A percentile compares a stretch with the other conserved stretches of the same genome.
Conservation (phyloP, 2,113 vertebrate species). For the Gambusia affinis region DNA sequence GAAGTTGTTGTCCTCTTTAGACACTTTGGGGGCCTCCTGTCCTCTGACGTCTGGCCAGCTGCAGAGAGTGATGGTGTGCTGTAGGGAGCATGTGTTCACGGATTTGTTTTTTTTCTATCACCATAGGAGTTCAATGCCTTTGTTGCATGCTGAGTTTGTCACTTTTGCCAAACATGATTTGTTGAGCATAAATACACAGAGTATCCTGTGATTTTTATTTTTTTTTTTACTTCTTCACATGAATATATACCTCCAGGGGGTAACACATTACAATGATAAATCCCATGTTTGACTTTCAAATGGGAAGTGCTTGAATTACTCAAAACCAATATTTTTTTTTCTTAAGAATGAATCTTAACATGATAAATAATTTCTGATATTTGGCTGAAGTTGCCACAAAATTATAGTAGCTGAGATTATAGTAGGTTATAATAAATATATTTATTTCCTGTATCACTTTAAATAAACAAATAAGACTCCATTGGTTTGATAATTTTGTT, state of each 20-base stretch:
- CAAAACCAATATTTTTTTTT: slow-evolving; percentile 68
- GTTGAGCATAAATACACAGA: slow-evolving; percentile 68
- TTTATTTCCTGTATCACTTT: background rate
- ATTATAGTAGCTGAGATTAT: background rate
- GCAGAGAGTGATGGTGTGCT: slow-evolving; percentile 53
- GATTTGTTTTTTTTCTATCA: slow-evolving; percentile 42
- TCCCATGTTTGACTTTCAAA: slow-evolving; percentile 79
- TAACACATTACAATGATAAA: slow-evolving; percentile 76
- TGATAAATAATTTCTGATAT: slow-evolving; percentile 20
- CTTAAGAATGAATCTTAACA: slow-evolving; percentile 41
- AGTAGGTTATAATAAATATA: background rate
- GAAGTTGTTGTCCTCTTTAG: slow-evolving; percentile 70
- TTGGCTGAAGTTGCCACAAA: background rate
- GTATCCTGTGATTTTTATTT: slow-evolving; percentile 39
- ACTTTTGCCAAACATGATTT: slow-evolving; percentile 78
- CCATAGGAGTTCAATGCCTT: slow-evolving; percentile 43
- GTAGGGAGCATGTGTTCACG: slow-evolving; percentile 56
- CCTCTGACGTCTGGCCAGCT: slow-evolving; percentile 53
- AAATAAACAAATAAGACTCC: background rate
- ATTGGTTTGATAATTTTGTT: background rate
- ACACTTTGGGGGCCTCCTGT: slow-evolving; percentile 44
- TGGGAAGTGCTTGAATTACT: slow-evolving; percentile 71
- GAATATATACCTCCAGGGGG: slow-evolving; percentile 50
- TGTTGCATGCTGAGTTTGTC: slow-evolving; percentile 70
- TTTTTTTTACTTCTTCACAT: slow-evolving; percentile 53